A percentile compares a stretch with the other conserved stretches of the same genome.
Evolutionary conservation across 2,113 vertebrate genomes (phyloP).

Genomic region (Nannospalax galili): DNA sequence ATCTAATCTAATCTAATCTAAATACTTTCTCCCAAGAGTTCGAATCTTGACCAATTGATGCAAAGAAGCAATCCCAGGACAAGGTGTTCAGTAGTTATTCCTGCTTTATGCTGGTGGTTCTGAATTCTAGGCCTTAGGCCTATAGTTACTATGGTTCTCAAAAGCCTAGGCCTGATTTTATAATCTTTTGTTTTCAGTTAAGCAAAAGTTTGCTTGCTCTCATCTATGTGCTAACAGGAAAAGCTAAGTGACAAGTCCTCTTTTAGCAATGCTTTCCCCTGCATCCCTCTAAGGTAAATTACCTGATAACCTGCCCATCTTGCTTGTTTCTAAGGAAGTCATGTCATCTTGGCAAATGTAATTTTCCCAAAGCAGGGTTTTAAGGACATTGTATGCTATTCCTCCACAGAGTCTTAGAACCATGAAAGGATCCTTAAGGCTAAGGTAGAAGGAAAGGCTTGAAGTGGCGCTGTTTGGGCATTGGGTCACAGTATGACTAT

Average conservation of each 20-base stretch:
- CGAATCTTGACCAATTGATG: background rate
- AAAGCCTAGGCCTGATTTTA: background rate
- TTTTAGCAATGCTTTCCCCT: background rate
- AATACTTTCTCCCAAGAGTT: background rate
- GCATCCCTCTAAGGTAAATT: background rate
- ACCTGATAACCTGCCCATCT: background rate
- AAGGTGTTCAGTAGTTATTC: background rate
- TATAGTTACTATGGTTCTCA: slow-evolving; percentile 40
- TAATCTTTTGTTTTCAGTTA: background rate
- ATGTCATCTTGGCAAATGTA: slow-evolving; percentile 26
- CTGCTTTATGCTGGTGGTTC: background rate
- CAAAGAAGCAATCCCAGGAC: background rate
- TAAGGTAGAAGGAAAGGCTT: background rate
- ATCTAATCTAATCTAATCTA: background rate
- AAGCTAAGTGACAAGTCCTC: background rate
- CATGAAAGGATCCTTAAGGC: background rate
- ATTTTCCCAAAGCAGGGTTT: background rate
- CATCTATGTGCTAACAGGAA: background rate
- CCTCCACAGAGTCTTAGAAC: background rate
- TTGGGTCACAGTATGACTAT: background rate
- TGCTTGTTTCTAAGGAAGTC: background rate
- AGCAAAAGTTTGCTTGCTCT: background rate
- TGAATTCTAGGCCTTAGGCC: background rate
- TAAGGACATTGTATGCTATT: background rate
- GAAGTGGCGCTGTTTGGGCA: background rate